These are phyloP conservation scores for Cyclargus thomasi DNA, from an alignment of 1,140 invertebrate genomes.

Conservation along the genomic window DNA sequence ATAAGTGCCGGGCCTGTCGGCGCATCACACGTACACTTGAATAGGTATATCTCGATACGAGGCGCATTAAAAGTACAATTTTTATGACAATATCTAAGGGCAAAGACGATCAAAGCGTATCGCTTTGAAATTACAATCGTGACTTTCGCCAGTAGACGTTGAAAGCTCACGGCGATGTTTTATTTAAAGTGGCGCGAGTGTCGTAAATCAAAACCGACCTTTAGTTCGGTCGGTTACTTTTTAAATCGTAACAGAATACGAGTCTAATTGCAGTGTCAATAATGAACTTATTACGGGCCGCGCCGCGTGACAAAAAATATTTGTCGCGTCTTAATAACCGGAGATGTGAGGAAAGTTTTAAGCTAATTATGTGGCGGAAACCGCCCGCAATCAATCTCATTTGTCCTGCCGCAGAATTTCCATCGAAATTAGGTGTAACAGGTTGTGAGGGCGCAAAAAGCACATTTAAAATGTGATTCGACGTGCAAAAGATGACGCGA, in stretches of 20 bases:
- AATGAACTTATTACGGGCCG: constrained; percentile 23
- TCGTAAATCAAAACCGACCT: constrained; percentile 61
- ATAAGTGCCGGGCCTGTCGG: constrained; percentile 39
- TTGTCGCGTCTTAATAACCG: constrained; percentile 23
- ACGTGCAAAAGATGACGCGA: constrained; percentile 66
- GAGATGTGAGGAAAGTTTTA: constrained; percentile 38
- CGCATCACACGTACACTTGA: constrained; percentile 43
- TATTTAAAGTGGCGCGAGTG: constrained; percentile 66
- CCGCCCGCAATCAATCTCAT: constrained; percentile 53
- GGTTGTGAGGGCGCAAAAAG: constrained; percentile 43
- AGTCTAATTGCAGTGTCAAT: constrained; percentile 46
- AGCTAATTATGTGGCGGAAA: constrained; percentile 46
- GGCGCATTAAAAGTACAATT: constrained; percentile 29
- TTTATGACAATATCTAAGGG: constrained; percentile 37
- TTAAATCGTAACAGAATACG: constrained; percentile 54
- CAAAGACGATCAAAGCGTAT: constrained; percentile 54
- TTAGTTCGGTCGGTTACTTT: constrained; percentile 62
- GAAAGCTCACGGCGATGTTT: constrained; percentile 71
- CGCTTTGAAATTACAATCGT: constrained; percentile 72
- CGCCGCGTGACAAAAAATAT: constrained; percentile 21
- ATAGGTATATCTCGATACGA: constrained; percentile 44
- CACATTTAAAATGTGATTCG: constrained; percentile 55
- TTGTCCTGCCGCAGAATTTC: constrained; percentile 48
- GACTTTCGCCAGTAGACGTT: constrained; percentile 62
- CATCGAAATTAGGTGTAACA: constrained; percentile 60